A percentile compares a stretch with the other conserved stretches of the same genome.
Conservation (phyloP, 2,113 vertebrate species). For the Coracopsis vasa region DNA sequence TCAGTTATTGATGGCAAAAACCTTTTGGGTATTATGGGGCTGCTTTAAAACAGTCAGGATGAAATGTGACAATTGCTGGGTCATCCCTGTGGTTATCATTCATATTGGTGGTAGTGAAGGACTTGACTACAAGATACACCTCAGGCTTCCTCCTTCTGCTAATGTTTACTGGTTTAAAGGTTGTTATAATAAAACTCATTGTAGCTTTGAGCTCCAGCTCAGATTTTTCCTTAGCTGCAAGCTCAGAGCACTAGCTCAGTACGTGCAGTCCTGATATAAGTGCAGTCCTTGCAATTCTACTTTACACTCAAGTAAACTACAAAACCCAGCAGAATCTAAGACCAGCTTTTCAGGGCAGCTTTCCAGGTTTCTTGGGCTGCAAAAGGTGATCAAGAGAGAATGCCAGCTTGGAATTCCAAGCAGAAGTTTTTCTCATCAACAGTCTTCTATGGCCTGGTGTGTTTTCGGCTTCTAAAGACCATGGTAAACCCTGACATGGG, state of each 20-base stretch:
- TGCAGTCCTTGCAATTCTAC: not conserved
- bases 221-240: not conserved
- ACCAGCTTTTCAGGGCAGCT: conserved; percentile 32
- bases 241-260: not conserved
- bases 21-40: conserved; percentile 26
- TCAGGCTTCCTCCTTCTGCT: not conserved
- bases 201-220: not conserved
- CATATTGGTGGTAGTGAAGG: not conserved
- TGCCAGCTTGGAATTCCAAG: conserved; percentile 3
- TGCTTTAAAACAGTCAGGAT: conserved; percentile 54
- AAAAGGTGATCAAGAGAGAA: not conserved
- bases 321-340: conserved; percentile 8
- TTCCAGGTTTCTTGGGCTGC: conserved; percentile 40
- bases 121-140: not conserved
- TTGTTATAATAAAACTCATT: not conserved
- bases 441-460: not conserved
- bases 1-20: conserved; percentile 45
- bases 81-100: conserved; percentile 39
- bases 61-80: conserved; percentile 40
- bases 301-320: not conserved
- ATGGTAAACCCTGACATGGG: not conserved
- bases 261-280: not conserved
- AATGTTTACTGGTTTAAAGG: conserved; percentile 15
- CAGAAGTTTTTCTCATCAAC: not conserved
- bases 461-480: not conserved